Evolutionary conservation across 2,113 vertebrate species (phyloP).

Genomic region (Dendropsophus ebraccatus): DNA sequence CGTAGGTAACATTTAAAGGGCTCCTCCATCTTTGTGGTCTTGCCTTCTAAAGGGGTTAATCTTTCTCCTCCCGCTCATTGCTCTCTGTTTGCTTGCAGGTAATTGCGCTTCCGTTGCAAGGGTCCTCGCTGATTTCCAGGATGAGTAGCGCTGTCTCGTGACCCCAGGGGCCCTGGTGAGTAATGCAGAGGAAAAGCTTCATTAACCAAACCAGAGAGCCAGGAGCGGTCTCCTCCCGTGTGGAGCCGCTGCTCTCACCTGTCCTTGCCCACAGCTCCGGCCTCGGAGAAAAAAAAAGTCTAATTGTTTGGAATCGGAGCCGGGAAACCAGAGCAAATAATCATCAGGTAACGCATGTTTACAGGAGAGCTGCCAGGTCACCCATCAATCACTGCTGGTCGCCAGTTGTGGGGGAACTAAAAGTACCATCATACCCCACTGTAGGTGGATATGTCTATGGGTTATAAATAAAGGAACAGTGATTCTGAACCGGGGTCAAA

Average conservation of each 20-base stretch:
- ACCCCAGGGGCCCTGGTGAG: conserved; percentile 79
- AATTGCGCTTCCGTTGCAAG: conserved; percentile 58
- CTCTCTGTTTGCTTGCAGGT: conserved; percentile 55
- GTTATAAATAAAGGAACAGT: no score
- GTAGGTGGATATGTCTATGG: no score
- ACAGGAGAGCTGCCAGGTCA: not conserved
- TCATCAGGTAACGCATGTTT: conserved; percentile 14
- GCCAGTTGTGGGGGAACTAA: not conserved
- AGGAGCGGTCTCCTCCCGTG: not conserved
- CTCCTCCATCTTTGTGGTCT: not conserved
- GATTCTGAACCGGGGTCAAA: no score
- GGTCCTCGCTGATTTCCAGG: conserved; percentile 64
- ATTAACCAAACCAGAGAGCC: conserved; percentile 20
- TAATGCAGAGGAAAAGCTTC: conserved; percentile 34
- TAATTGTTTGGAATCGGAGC: conserved; percentile 28
- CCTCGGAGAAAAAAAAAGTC: not conserved
- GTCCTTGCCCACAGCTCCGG: not conserved
- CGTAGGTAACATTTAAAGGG: no score
- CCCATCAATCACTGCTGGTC: not conserved
- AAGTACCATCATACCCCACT: not conserved
- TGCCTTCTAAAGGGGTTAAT: not conserved
- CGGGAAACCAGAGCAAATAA: conserved; percentile 34
- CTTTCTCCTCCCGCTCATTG: not conserved
- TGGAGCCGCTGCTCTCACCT: not conserved
- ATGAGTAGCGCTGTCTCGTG: conserved; percentile 78